A percentile compares a stretch with the other conserved stretches of the same genome.
These are phyloP conservation scores for Suricata suricatta DNA, from an alignment of 2,113 vertebrate species.

Conservation along the genomic window DNA sequence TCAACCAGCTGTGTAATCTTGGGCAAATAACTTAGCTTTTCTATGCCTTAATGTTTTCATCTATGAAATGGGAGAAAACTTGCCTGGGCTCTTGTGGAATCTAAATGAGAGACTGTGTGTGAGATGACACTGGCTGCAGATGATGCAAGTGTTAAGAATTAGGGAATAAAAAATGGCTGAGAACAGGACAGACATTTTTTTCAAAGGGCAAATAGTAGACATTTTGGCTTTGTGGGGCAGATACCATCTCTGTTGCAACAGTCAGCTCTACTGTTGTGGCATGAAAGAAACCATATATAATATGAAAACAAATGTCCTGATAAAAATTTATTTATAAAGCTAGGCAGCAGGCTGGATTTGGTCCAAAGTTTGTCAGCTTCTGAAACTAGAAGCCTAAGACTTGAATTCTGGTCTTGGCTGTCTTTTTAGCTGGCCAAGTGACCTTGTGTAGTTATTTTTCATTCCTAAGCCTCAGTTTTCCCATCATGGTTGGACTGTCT, in stretches of 20 bases:
- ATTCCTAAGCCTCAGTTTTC: not conserved
- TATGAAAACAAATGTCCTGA: not conserved
- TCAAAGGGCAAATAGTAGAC: not conserved
- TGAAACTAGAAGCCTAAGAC: not conserved
- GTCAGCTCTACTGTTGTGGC: not conserved
- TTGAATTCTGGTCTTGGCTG: not conserved
- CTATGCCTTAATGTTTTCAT: not conserved
- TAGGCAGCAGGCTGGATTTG: not conserved
- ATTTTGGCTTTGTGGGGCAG: not conserved
- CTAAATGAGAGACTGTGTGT: not conserved
- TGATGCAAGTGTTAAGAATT: not conserved
- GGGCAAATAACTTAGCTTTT: not conserved
- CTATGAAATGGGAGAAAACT: not conserved
- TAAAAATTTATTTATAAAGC: not conserved
- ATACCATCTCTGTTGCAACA: not conserved
- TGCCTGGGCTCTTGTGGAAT: not conserved
- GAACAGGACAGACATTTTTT: not conserved
- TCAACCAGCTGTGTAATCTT: not conserved
- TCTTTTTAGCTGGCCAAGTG: not conserved
- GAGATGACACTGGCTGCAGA: not conserved
- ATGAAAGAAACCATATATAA: not conserved
- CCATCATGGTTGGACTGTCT: not conserved
- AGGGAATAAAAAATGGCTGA: not conserved
- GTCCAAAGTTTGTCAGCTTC: not conserved
- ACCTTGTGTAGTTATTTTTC: not conserved